Evolutionary conservation across 2,113 vertebrate genomes (phyloP).

Genomic region (Silurus asotus): DNA sequence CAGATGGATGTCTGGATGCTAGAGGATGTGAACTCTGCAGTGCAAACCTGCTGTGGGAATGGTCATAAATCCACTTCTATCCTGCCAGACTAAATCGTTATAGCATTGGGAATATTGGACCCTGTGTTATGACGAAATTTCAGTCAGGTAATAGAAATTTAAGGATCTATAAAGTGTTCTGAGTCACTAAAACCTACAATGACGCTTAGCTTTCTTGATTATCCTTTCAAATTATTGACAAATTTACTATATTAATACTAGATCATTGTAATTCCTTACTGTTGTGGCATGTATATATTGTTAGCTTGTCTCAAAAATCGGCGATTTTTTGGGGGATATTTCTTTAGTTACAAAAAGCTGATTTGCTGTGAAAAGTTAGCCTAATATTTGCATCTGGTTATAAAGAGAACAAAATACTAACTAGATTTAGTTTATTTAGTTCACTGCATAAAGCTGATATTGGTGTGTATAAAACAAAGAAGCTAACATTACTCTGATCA

Average conservation of each 20-base stretch:
- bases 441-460: not conserved
- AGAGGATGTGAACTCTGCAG: conserved; percentile 87
- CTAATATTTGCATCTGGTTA: not conserved
- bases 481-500: too few relatives aligned
- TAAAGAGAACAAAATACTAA: not conserved
- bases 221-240: too few relatives aligned
- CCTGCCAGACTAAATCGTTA: conserved; percentile 97
- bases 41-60: conserved; percentile 89
- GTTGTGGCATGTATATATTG: not conserved
- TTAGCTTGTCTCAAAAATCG: not conserved
- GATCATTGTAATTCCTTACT: not conserved
- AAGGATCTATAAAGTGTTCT: not conserved
- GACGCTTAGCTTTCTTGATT: conserved; percentile 12
- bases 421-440: not conserved
- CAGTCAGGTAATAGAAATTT: conserved; percentile 73
- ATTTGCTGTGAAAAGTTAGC: not conserved
- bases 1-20: conserved; percentile 68
- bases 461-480: not conserved
- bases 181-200: conserved; percentile 57
- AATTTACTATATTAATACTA: not conserved
- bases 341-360: not conserved
- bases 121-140: conserved; percentile 80
- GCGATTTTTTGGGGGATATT: not conserved
- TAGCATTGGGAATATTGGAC: conserved; percentile 83
- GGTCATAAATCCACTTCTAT: conserved; percentile 94